Conservation (phyloP, 2,888 invertebrate genomes). For the Charanyca ferruginea region DNA sequence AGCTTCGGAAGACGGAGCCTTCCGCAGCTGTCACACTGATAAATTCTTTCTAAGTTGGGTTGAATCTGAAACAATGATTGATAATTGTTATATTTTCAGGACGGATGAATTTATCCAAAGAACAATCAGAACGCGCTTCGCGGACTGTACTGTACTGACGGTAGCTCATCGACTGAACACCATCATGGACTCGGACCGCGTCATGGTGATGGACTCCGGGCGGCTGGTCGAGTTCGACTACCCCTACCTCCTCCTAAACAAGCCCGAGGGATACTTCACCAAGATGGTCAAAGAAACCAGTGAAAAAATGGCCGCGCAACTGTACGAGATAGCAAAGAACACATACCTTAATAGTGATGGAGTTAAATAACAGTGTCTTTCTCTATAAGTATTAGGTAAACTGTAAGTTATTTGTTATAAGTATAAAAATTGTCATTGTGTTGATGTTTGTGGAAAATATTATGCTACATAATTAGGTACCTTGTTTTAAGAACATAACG, state of each 20-base stretch:
- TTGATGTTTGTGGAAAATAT: constrained; percentile 48
- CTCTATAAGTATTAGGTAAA: constrained; percentile 30
- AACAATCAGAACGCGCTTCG: constrained; percentile 95
- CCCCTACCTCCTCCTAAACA: constrained; percentile 92
- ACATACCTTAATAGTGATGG: constrained; percentile 84
- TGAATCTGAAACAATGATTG: neutral
- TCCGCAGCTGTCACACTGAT: too few species aligned
- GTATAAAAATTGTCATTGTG: constrained; percentile 44
- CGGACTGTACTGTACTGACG: constrained; percentile 96
- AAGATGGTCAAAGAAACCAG: constrained; percentile 94
- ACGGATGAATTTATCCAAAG: constrained; percentile 96
- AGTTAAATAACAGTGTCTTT: constrained; percentile 75
- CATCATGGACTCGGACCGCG: constrained; percentile 97
- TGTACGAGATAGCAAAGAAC: constrained; percentile 85
- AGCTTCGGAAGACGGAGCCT: too few species aligned
- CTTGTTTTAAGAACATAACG: neutral
- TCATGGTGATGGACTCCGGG: constrained; percentile 97
- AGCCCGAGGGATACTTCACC: constrained; percentile 91
- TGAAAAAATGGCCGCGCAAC: constrained; percentile 87
- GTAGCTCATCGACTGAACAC: constrained; percentile 98
- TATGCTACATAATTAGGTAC: neutral
- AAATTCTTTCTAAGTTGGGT: neutral
- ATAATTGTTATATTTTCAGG: constrained; percentile 77
- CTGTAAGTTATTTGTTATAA: constrained; percentile 50
- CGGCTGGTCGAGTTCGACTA: constrained; percentile 94